Evolutionary conservation across 2,113 vertebrate genomes (phyloP), one percentile per base, ranked within the genome.

Genomic region (Myotis brandtii): DNA sequence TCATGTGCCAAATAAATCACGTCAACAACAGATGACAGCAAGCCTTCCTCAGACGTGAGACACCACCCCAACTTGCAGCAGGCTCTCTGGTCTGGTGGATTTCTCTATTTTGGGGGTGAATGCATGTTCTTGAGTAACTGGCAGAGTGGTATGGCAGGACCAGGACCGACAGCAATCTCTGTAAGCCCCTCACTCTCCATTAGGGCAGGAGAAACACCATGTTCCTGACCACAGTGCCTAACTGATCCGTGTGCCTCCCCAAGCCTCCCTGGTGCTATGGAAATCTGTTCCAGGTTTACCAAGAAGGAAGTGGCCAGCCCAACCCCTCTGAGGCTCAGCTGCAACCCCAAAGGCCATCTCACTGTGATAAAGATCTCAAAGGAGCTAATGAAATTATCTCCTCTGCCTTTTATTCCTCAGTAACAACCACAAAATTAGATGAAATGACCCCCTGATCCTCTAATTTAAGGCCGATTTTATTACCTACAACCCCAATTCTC

Each of bases 371-470:
- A 96, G 94, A 97, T 92, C 92, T 96, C 93, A 95, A 90, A 81
- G 46, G 48, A 34, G 67, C 82, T 91, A 97, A 95, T 54, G 83
- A 93, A 96, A 96, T 96, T 59, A 95, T 92, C 79, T 83, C 83
- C 84, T 96, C 79, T 79, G 73, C 94, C 92, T 96, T 98, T 97
- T 89, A 96, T 94, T 97, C 96, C 80, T 93, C 91, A 54, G 48
- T 91, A 96, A 97, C 93, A 89, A 94, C 92, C 97, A 96, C 92
- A 96, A 96, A 97, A 97, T 96, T 94, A 96, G 94, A 91, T 84
- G 56, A 93, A 92, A 93, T 80, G 91, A 94, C 94, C 95, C 86
- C 96, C 94, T 95, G 95, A 75, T 92, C 91, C 77, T 95, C 86
- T 93, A 59, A 82, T 96, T 95, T 89, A 91, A 89, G 83, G 79